Conservation (phyloP, 53 echinoderm and acorn worm genomes). For the Patiria pectinifera region DNA sequence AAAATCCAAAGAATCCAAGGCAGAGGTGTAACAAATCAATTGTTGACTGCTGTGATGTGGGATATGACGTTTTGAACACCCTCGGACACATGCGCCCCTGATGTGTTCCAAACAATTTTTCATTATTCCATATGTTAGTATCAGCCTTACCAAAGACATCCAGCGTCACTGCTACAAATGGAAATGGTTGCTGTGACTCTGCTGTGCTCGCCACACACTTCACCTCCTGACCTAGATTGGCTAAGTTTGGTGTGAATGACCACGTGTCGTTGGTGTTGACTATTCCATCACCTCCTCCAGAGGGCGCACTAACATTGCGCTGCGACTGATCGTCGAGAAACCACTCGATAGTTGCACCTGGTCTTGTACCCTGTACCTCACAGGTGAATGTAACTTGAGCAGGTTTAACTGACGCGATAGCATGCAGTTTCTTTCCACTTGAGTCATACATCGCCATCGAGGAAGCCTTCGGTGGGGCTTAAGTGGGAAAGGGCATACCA, state of each 20-base stretch:
- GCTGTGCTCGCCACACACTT: conserved; percentile 7
- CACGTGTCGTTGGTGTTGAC: neutral
- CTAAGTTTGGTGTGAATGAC: neutral
- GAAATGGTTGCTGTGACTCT: neutral
- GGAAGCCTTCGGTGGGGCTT: neutral
- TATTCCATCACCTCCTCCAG: neutral
- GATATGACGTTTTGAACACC: too few relatives aligned
- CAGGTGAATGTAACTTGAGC: neutral
- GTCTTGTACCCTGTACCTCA: conserved; percentile 29
- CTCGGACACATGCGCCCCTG: too few relatives aligned
- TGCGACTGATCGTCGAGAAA: neutral
- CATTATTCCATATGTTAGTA: too few relatives aligned
- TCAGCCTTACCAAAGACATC: conserved; percentile 18
- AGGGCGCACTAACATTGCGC: too few relatives aligned
- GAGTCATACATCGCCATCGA: neutral
- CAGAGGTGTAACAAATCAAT: too few relatives aligned
- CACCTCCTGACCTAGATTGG: neutral
- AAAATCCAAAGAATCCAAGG: too few relatives aligned
- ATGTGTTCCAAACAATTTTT: too few relatives aligned
- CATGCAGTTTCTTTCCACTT: neutral
- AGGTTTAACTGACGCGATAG: neutral
- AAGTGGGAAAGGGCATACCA: neutral
- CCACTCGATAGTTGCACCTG: conserved; percentile 42
- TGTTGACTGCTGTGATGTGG: too few relatives aligned
- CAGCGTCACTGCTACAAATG: neutral